Conservation (phyloP, 2,888 invertebrate species). For the Toxonevra muliebris region DNA sequence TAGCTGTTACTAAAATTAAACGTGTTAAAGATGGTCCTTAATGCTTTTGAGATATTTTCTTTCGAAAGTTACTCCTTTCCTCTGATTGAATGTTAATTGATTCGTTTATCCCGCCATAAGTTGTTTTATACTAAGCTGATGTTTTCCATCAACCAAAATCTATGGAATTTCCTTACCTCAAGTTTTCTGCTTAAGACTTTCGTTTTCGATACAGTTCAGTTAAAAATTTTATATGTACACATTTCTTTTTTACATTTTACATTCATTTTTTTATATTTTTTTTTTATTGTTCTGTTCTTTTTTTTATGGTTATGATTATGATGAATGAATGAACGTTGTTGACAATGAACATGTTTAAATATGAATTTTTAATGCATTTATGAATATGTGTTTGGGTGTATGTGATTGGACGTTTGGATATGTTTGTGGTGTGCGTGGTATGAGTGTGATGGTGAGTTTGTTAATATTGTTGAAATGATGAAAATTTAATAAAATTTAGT, state of each 20-base stretch:
- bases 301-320: slow-evolving; percentile 55
- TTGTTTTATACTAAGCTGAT: no score
- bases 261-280: slow-evolving; percentile 55
- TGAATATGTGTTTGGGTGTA: slow-evolving; percentile 29
- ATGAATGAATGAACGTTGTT: slow-evolving; percentile 50
- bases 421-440: slow-evolving; percentile 9
- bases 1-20: no score
- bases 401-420: slow-evolving; percentile 32
- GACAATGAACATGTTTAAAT: slow-evolving; percentile 48
- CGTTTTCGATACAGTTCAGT: slow-evolving; percentile 25
- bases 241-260: slow-evolving; percentile 51
- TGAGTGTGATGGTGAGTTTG: slow-evolving; percentile 15
- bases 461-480: slow-evolving; percentile 13
- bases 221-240: background rate
- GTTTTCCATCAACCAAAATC: no score
- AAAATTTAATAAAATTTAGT: no score
- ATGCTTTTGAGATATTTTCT: no score
- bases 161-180: no score
- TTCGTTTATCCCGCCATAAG: no score
- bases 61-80: no score
- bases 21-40: no score
- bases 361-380: slow-evolving; percentile 32
- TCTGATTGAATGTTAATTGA: no score
- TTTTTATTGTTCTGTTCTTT: slow-evolving; percentile 44
- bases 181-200: slow-evolving; percentile 55